A percentile compares a stretch with the other conserved stretches of the same genome.
Evolutionary conservation across 2,797 vertebrate species (phyloP).

Genomic region (Otolemur crassicaudatus): DNA sequence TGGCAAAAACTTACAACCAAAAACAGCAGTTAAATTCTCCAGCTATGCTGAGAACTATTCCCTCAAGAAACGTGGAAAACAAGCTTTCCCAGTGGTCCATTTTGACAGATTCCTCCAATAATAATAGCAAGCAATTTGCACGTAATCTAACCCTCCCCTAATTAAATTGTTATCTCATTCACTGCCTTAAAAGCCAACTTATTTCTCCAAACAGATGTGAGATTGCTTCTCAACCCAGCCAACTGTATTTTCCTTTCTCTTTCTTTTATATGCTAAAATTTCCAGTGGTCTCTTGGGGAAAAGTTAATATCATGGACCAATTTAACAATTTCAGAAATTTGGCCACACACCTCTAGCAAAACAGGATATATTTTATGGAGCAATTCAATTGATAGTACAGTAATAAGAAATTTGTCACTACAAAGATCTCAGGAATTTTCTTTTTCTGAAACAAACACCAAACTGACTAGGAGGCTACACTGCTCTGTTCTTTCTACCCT

Average conservation of each 20-base stretch:
- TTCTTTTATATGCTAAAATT: slow-evolving; percentile 58
- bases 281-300: slow-evolving; percentile 45
- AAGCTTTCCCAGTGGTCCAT: slow-evolving; percentile 63
- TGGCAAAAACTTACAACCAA: background rate
- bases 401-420: slow-evolving; percentile 62
- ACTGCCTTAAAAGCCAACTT: slow-evolving; percentile 69
- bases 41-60: slow-evolving; percentile 3
- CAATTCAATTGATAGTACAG: slow-evolving; percentile 15
- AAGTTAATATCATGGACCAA: slow-evolving; percentile 54
- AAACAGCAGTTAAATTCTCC: slow-evolving; percentile 19
- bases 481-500: background rate
- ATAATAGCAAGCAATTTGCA: slow-evolving; percentile 77
- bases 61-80: slow-evolving; percentile 62
- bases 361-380: slow-evolving; percentile 21
- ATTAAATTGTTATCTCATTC: slow-evolving; percentile 76
- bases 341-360: slow-evolving; percentile 19
- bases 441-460: slow-evolving; percentile 43
- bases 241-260: slow-evolving; percentile 57
- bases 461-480: background rate
- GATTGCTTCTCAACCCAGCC: slow-evolving; percentile 39
- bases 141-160: slow-evolving; percentile 73
- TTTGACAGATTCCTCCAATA: slow-evolving; percentile 69
- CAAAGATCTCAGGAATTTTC: background rate
- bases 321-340: slow-evolving; percentile 43
- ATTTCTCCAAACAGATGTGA: slow-evolving; percentile 67